Base-by-base conservation (phyloP, 2,888 invertebrate species). In the Meghimatium bilineatum region DNA sequence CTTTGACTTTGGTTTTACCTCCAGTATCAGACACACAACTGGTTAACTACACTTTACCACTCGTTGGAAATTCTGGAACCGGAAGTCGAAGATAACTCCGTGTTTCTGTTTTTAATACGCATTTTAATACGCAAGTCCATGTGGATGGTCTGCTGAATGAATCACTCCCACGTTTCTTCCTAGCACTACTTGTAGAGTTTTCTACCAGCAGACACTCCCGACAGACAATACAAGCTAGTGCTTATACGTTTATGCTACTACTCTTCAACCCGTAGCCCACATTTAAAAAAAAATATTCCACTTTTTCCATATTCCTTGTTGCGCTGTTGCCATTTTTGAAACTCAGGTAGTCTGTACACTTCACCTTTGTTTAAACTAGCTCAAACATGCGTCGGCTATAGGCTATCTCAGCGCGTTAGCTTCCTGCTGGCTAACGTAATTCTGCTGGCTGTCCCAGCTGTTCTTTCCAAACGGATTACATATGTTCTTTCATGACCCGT, bases 281-380 rank as follows among this genome's bases (percentile, higher is more conserved):
- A 3, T 80, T 36, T 14, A n/a, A n/a, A n/a, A n/a, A n/a, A n/a
- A n/a, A n/a, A n/a, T n/a, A n/a, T 79, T 52, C 44, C 0, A 32
- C 32, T 75, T 52, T 80, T 44, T 83, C 79, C 63, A 44, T n/a
- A 44, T 49, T 23, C 83, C 74, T 34, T 63, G 32, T 79, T 60
- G 52, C 75, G 79, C 52, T 80, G 56, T 80, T 72, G 36, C 38
- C 32, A 3, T 74, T 60, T 34, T 75, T 17, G 17, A 76, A 76
- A 34, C 60, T 52, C 76, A 76, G 60, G 76, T 76, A 52, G 56
- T 56, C 26, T 38, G 74, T 52, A 75, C 29, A 26, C 56, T 6
- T 29, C 36, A 23, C 14, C 32, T 34, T 76, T 23, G 32, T 36
- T 60, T 76, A 56, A 20, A 36, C 17, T 36, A 26, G 32, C 34